Percentiles rank a stretch among this genome's conserved stretches.
Conservation (phyloP, 2,797 vertebrate species). For the Myoxocephalus aenaeus region DNA sequence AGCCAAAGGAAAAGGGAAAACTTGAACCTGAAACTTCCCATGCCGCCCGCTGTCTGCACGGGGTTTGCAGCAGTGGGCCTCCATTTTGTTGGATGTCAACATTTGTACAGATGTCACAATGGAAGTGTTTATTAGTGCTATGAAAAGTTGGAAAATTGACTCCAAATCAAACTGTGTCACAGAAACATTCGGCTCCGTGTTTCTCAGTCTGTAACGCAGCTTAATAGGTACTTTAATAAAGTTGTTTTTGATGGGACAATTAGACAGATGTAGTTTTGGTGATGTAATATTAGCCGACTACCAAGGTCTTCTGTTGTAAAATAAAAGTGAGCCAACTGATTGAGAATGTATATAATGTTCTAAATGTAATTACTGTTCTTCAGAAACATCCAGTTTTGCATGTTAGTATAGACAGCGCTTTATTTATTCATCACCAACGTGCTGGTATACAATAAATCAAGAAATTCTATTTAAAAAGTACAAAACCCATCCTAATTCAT, state of each 20-base stretch:
- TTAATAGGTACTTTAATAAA: neutral
- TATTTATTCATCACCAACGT: slow-evolving; percentile 55
- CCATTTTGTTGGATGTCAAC: slow-evolving; percentile 4
- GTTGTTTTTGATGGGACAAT: slow-evolving; percentile 23
- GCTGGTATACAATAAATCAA: slow-evolving; percentile 16
- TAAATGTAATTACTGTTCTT: slow-evolving; percentile 33
- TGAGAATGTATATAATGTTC: slow-evolving; percentile 25
- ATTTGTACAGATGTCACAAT: slow-evolving; percentile 39
- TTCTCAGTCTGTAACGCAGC: neutral
- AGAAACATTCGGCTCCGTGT: slow-evolving; percentile 6
- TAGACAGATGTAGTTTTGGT: slow-evolving; percentile 18
- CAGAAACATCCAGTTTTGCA: slow-evolving; percentile 31
- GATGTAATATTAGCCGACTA: slow-evolving; percentile 7
- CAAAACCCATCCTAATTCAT: neutral
- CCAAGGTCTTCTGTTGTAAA: neutral
- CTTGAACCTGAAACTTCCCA: slow-evolving; percentile 3
- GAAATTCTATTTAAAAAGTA: slow-evolving; percentile 49
- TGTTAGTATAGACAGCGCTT: slow-evolving; percentile 31
- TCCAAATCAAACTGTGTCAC: slow-evolving; percentile 6
- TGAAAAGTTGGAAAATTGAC: slow-evolving; percentile 7
- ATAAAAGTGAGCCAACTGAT: neutral
- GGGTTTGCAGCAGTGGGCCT: neutral
- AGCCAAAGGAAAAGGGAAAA: slow-evolving; percentile 33
- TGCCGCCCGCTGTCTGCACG: neutral
- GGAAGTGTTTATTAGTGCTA: neutral